Evolutionary conservation across 2,888 invertebrate genomes (phyloP), one percentile per base, ranked within the genome.

Genomic region (Clivina fossor): DNA sequence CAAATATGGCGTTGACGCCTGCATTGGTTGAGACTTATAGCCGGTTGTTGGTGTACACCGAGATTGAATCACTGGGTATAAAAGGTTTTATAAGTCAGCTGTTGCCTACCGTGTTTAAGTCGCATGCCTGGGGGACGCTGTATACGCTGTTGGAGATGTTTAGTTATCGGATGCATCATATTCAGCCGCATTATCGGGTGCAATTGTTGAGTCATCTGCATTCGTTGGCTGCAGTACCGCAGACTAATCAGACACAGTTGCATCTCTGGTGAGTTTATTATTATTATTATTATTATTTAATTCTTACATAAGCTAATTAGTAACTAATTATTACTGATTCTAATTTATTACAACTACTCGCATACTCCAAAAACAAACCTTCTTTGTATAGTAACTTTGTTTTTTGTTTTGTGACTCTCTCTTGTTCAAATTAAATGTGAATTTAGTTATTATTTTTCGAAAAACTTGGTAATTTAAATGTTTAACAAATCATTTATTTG

Each of bases 61-160:
- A 97, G 78, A 96, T 96, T 50, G 97, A 97, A 73, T 93, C 94
- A 11, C 78, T 97, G 44, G 96, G 97, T 22, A 95, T 97, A 59
- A 97, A 97, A 76, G 94, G 93, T 48, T 96, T 96, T 71, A 89
- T 96, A 63, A 89, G 93, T 88, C 93, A 94, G 74, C 74, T 96
- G 35, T 74, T 97, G 61, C 94, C 96, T 0, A 89, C 87, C 19
- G 94, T 94, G 30, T 92, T 93, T 69, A 93, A 93, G 71, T 88
- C 88, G 9, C 92, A 94, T 65, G 93, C 93, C 1, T 94, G 94
- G 94, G 93, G 93, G 16, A 95, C 93, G 51, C 78, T 97, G n/a
- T 94, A 96, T 70, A 95, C 94, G 0, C 76, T 97, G 28, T 73
- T 97, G 67, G 96, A 97, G 74, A 96, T 97, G 95, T 95, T 96